These are phyloP conservation scores for Pheosia gnoma DNA, from an alignment of 2,888 invertebrate genomes.

Conservation along the genomic window DNA sequence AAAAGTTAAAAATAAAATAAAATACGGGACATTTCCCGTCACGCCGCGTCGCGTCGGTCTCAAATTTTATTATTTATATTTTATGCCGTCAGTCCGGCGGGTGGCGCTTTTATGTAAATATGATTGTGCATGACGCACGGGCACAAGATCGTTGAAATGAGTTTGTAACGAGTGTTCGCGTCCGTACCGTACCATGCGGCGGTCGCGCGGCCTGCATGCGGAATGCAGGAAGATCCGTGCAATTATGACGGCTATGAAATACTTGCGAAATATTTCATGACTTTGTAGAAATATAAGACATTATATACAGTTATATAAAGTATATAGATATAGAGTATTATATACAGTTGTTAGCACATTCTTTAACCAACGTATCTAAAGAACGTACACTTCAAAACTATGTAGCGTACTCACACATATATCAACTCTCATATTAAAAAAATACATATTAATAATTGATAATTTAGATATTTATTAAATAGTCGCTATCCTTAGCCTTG, in stretches of 20 bases:
- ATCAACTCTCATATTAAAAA: too few relatives aligned
- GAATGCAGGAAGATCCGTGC: slow-evolving; percentile 23
- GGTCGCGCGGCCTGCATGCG: slow-evolving; percentile 30
- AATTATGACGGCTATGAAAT: slow-evolving; percentile 1
- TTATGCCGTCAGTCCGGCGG: slow-evolving; percentile 39
- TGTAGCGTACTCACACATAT: too few relatives aligned
- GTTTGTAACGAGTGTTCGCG: slow-evolving; percentile 52
- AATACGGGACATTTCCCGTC: slow-evolving; percentile 27
- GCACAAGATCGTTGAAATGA: slow-evolving; percentile 52
- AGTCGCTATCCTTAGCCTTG: too few relatives aligned
- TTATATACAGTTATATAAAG: too few relatives aligned
- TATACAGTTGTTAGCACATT: too few relatives aligned
- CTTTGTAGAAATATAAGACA: too few relatives aligned
- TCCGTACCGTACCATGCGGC: slow-evolving; percentile 19
- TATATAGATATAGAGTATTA: too few relatives aligned
- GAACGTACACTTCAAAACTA: too few relatives aligned
- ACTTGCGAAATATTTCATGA: slow-evolving; percentile 6
- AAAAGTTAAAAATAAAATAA: slow-evolving; percentile 22
- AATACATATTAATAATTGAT: too few relatives aligned
- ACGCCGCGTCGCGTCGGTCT: slow-evolving; percentile 19
- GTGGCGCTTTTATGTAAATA: slow-evolving; percentile 54
- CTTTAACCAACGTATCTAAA: too few relatives aligned
- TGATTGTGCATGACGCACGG: slow-evolving; percentile 50
- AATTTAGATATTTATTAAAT: too few relatives aligned
- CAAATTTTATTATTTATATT: slow-evolving; percentile 48